A percentile compares a stretch with the other conserved stretches of the same genome.
Evolutionary conservation across 1,140 invertebrate genomes (phyloP).

Genomic region (Psilanteris sp.): DNA sequence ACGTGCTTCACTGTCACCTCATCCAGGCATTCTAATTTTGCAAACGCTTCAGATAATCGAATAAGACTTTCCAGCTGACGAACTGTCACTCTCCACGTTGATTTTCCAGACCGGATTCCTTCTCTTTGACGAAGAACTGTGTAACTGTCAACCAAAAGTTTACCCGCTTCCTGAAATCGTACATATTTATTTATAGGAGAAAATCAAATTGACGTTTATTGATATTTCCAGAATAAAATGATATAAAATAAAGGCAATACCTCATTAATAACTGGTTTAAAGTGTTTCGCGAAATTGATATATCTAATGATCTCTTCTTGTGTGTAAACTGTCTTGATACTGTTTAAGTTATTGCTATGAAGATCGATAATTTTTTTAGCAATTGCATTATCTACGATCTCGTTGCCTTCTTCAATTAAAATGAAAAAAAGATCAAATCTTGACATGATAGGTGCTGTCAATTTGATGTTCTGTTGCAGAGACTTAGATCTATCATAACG

Average conservation of each 20-base stretch:
- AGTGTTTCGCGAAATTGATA: conserved; percentile 97
- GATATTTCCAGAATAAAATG: no score
- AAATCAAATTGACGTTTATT: no score
- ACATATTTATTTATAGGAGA: conserved; percentile 6
- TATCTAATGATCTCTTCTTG: conserved; percentile 95
- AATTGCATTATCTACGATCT: conserved; percentile 97
- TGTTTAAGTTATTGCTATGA: conserved; percentile 89
- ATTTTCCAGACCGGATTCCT: conserved; percentile 85
- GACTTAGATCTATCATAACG: conserved; percentile 97
- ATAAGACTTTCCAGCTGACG: conserved; percentile 99
- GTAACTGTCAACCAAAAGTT: conserved; percentile 94
- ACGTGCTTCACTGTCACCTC: conserved; percentile 93
- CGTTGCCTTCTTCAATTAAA: conserved; percentile 96
- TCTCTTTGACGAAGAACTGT: conserved; percentile 92
- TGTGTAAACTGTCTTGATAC: conserved; percentile 89
- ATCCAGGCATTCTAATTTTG: conserved; percentile 96
- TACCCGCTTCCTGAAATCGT: conserved; percentile 86
- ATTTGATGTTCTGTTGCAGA: conserved; percentile 95
- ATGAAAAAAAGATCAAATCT: conserved; percentile 99
- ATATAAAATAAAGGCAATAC: no score
- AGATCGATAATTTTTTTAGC: conserved; percentile 97
- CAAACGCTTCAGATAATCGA: conserved; percentile 96
- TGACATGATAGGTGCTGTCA: conserved; percentile 99
- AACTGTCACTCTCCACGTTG: conserved; percentile 98
- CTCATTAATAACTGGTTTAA: conserved; percentile 94